phyloP scores from a whole-genome alignment of 2,797 vertebrate genomes.

The Chloroceryle inda region DNA sequence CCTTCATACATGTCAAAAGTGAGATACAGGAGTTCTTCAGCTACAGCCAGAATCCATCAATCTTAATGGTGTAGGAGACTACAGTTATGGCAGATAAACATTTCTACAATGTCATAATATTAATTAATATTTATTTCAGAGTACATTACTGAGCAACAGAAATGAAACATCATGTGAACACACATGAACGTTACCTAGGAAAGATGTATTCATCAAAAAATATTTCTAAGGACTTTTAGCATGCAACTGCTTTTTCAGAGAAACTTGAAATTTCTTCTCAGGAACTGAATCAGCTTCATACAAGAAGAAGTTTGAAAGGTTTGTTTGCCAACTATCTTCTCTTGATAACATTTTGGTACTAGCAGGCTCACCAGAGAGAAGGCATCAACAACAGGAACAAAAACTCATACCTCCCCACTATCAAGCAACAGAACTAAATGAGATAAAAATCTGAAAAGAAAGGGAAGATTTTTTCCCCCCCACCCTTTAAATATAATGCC shows the following conservation, averaged over 20 bases:
- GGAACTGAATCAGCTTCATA: neutral
- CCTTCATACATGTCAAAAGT: neutral
- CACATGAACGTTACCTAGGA: neutral
- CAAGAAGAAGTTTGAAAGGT: neutral
- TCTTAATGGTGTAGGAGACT: neutral
- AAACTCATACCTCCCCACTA: neutral
- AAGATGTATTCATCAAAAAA: neutral
- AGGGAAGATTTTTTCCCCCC: neutral
- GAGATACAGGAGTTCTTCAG: neutral
- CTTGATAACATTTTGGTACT: neutral
- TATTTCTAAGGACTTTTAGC: neutral
- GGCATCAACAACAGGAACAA: neutral
- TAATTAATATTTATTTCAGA: neutral
- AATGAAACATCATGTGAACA: neutral
- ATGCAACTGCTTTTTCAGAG: neutral
- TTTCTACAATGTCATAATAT: neutral
- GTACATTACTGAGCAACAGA: neutral
- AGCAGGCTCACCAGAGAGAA: neutral
- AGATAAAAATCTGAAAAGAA: neutral
- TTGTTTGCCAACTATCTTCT: neutral
- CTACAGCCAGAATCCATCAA: neutral
- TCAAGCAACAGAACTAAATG: neutral
- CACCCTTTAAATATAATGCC: neutral
- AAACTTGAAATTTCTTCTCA: neutral
- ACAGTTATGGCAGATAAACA: neutral